These are phyloP conservation scores for Drosophila albomicans DNA, from an alignment of 1,140 invertebrate genomes.

Conservation along the genomic window DNA sequence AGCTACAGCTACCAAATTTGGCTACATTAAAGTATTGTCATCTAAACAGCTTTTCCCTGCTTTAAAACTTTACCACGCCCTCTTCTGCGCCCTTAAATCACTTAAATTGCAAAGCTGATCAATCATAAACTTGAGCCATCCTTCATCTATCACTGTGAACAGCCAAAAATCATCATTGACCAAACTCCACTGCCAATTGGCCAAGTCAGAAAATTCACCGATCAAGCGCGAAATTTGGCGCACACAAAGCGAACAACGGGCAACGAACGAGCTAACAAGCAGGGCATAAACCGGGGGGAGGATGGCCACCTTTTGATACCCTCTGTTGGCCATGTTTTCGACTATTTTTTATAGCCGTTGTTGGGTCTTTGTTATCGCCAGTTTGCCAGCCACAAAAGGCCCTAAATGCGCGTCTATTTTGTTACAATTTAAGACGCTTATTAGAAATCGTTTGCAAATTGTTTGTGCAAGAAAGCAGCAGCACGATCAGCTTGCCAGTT, in stretches of 20 bases:
- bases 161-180: conserved; percentile 41
- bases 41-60: no score
- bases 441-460: conserved; percentile 83
- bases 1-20: background rate
- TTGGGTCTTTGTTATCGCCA: conserved; percentile 61
- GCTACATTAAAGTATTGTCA: background rate
- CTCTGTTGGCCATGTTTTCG: conserved; percentile 54
- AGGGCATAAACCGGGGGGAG: conserved; percentile 38
- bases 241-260: conserved; percentile 52
- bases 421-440: conserved; percentile 83
- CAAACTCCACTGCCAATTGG: conserved; percentile 13
- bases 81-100: no score
- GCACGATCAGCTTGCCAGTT: conserved; percentile 54
- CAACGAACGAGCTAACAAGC: background rate
- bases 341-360: conserved; percentile 26
- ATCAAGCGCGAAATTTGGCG: conserved; percentile 74
- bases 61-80: no score
- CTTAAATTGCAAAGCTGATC: background rate
- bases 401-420: conserved; percentile 83
- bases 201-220: conserved; percentile 41
- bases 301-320: conserved; percentile 58
- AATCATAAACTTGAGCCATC: background rate
- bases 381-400: conserved; percentile 62
- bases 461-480: conserved; percentile 74
- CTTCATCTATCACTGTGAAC: conserved; percentile 34